Conservation (phyloP, 2,797 vertebrate genomes). For the Limnodromus scolopaceus region DNA sequence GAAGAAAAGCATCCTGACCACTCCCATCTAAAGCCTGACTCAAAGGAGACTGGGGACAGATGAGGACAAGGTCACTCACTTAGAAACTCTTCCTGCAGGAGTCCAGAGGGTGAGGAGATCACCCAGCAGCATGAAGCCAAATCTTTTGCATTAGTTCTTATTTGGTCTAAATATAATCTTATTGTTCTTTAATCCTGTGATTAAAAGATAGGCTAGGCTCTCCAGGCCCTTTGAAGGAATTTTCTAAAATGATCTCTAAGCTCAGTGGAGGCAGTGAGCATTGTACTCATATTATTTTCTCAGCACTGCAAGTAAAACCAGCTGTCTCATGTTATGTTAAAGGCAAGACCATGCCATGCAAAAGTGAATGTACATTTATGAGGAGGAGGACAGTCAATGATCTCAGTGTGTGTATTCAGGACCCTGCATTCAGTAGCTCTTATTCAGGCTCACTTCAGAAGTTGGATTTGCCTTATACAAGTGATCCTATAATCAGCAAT, state of each 20-base stretch:
- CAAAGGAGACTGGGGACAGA: neutral
- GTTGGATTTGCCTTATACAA: neutral
- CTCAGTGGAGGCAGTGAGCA: neutral
- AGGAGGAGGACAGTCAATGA: neutral
- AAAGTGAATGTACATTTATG: neutral
- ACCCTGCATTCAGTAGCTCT: neutral
- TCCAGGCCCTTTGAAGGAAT: neutral
- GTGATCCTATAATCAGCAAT: neutral
- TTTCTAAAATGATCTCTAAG: neutral
- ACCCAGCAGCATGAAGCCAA: neutral
- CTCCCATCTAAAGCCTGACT: accelerated
- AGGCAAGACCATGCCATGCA: neutral
- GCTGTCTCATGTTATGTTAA: accelerated
- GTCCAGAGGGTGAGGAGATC: neutral
- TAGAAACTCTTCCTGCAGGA: neutral
- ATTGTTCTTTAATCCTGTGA: neutral
- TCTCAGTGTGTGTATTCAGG: neutral
- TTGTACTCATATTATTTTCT: neutral
- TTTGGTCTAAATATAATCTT: neutral
- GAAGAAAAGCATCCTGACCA: neutral
- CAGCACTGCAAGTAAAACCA: neutral
- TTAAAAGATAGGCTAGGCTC: neutral
- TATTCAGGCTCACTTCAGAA: neutral
- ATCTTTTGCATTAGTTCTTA: neutral
- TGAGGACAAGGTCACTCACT: neutral